Conservation (phyloP, 2,113 vertebrate species). For the Meriones unguiculatus region DNA sequence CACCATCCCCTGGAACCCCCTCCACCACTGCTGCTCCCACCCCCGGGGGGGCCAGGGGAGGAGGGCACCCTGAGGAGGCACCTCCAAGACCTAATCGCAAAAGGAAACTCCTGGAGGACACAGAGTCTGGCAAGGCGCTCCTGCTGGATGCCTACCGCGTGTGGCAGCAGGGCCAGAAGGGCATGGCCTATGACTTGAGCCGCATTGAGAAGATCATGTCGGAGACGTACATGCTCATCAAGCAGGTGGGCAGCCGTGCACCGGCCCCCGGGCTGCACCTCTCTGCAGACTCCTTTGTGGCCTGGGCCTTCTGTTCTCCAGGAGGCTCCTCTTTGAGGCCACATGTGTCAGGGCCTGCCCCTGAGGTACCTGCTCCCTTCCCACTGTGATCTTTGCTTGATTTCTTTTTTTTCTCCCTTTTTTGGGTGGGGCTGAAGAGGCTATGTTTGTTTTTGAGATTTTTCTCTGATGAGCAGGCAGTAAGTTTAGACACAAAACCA, state of each 20-base stretch:
- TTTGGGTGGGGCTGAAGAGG: too few relatives aligned
- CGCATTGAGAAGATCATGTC: slow-evolving; percentile 99
- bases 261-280: background rate
- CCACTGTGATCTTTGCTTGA: background rate
- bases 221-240: slow-evolving; percentile 99
- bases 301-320: background rate
- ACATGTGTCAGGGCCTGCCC: background rate
- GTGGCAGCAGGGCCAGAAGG: slow-evolving; percentile 99
- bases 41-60: slow-evolving; percentile 71
- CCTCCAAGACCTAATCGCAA: slow-evolving; percentile 86
- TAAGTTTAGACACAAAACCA: background rate
- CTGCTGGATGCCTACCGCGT: slow-evolving; percentile 97
- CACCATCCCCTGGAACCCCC: slow-evolving; percentile 68
- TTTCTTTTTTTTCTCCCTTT: background rate
- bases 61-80: slow-evolving; percentile 82
- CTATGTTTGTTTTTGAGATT: background rate
- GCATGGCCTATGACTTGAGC: slow-evolving; percentile 95
- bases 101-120: slow-evolving; percentile 87
- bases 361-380: background rate
- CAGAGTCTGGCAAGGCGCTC: slow-evolving; percentile 95
- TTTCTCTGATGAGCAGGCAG: background rate
- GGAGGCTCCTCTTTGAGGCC: background rate
- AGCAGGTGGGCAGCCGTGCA: slow-evolving; percentile 88
- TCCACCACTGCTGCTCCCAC: slow-evolving; percentile 67
- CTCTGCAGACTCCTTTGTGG: too few relatives aligned